A percentile compares a stretch with the other conserved stretches of the same genome.
phyloP scores from a whole-genome alignment of 2,797 vertebrate species.

The Takifugu ocellatus region DNA sequence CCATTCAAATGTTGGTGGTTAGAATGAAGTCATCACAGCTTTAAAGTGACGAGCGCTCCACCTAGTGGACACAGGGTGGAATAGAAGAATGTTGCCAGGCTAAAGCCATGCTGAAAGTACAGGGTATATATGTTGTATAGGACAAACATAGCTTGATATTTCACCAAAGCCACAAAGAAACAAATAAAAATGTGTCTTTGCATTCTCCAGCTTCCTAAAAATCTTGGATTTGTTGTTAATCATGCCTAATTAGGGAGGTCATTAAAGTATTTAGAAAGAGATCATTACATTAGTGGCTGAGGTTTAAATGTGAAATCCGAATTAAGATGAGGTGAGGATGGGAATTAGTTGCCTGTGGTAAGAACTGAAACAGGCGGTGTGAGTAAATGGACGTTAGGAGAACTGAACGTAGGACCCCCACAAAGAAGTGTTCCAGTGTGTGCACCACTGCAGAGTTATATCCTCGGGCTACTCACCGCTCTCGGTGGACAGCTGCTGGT shows the following conservation, averaged over 20 bases:
- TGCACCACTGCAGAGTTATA: slow-evolving; percentile 22
- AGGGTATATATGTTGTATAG: too few species aligned
- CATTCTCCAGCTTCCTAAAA: neutral
- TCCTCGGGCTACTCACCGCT: slow-evolving; percentile 70
- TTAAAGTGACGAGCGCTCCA: slow-evolving; percentile 54
- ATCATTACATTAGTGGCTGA: too few species aligned
- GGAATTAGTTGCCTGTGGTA: too few species aligned
- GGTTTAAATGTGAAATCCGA: too few species aligned
- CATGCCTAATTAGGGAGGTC: neutral
- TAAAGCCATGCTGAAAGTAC: too few species aligned
- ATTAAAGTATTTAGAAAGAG: too few species aligned
- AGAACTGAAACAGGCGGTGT: too few species aligned
- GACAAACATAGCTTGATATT: neutral
- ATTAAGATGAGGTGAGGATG: too few species aligned
- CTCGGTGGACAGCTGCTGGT: slow-evolving; percentile 67
- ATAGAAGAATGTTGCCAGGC: neutral
- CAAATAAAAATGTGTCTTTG: neutral
- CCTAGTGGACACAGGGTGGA: slow-evolving; percentile 56
- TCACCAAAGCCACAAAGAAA: neutral
- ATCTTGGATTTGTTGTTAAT: neutral
- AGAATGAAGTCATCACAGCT: neutral
- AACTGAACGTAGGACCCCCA: too few species aligned
- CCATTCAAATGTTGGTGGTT: neutral
- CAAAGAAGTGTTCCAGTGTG: neutral
- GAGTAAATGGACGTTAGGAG: too few species aligned